Percentiles rank a stretch among this genome's conserved stretches.
Conservation (phyloP, 2,888 invertebrate species). For the Calliscelio sp. region DNA sequence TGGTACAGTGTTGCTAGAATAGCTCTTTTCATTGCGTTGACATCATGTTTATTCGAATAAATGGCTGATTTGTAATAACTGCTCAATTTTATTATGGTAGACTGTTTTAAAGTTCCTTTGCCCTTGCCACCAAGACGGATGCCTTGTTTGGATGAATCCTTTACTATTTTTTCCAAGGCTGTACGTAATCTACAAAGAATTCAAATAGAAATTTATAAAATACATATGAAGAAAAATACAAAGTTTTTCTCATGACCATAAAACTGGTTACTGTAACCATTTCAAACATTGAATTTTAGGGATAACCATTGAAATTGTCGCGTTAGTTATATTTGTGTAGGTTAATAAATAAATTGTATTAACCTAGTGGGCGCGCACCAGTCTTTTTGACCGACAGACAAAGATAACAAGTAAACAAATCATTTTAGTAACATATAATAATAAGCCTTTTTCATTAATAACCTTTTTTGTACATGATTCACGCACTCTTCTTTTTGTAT, state of each 20-base stretch:
- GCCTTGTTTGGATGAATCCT: slow-evolving; percentile 2
- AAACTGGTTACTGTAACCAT: too few relatives aligned
- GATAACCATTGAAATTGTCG: too few relatives aligned
- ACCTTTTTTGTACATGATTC: slow-evolving; percentile 30
- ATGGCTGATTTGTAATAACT: slow-evolving; percentile 18
- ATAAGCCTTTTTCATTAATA: background rate
- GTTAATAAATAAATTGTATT: too few relatives aligned
- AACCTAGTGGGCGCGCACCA: too few relatives aligned
- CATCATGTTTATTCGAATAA: background rate
- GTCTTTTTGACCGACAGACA: too few relatives aligned
- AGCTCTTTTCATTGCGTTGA: background rate
- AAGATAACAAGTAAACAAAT: too few relatives aligned
- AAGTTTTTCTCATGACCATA: too few relatives aligned
- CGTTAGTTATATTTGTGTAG: too few relatives aligned
- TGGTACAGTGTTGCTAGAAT: slow-evolving; percentile 10
- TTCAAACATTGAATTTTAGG: too few relatives aligned
- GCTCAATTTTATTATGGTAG: slow-evolving; percentile 5
- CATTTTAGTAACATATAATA: background rate
- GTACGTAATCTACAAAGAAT: slow-evolving; percentile 16
- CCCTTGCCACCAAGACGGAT: slow-evolving; percentile 3
- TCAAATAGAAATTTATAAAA: too few relatives aligned
- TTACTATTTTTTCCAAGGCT: slow-evolving; percentile 11
- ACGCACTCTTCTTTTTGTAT: slow-evolving; percentile 21
- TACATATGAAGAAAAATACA: too few relatives aligned
- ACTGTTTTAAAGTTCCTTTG: background rate